These are phyloP conservation scores for Strongylocentrotus purpuratus DNA, from an alignment of 35 echinoderm and acorn worm genomes.

Conservation along the genomic window DNA sequence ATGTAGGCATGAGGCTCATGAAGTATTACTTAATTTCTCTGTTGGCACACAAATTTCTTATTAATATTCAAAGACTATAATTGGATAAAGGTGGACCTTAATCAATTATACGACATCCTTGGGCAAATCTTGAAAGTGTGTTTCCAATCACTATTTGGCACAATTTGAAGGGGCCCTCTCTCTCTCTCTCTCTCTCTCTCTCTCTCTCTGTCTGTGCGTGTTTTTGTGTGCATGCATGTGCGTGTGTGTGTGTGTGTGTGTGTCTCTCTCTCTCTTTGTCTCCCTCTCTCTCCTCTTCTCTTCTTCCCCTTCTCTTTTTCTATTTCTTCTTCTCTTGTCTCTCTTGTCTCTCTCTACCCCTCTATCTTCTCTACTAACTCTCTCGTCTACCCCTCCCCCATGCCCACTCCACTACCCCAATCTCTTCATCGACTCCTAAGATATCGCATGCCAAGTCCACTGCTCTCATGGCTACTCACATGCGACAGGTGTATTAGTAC, in stretches of 20 bases:
- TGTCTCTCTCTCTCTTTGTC: too few species aligned
- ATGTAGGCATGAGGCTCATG: not conserved
- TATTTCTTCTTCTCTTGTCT: not conserved
- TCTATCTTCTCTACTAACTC: too few species aligned
- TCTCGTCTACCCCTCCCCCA: not conserved
- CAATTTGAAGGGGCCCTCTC: not conserved
- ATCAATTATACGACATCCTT: not conserved
- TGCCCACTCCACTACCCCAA: not conserved
- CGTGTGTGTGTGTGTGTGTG: too few species aligned
- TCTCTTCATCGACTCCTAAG: not conserved
- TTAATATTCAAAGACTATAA: not conserved
- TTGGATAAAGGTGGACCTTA: not conserved
- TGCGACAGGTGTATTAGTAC: not conserved
- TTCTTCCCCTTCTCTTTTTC: too few species aligned
- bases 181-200: not conserved
- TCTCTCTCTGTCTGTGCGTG: too few species aligned
- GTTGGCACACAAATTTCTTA: not conserved
- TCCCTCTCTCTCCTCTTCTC: too few species aligned
- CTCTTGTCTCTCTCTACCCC: not conserved
- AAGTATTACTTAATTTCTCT: not conserved
- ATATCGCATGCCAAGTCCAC: not conserved
- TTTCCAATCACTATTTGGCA: not conserved
- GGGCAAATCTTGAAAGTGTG: conserved; percentile 16
- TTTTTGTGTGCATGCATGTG: too few species aligned
- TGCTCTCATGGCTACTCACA: not conserved